Conservation (phyloP, 2,888 invertebrate genomes). For the Drepanosiphum platanoidis region DNA sequence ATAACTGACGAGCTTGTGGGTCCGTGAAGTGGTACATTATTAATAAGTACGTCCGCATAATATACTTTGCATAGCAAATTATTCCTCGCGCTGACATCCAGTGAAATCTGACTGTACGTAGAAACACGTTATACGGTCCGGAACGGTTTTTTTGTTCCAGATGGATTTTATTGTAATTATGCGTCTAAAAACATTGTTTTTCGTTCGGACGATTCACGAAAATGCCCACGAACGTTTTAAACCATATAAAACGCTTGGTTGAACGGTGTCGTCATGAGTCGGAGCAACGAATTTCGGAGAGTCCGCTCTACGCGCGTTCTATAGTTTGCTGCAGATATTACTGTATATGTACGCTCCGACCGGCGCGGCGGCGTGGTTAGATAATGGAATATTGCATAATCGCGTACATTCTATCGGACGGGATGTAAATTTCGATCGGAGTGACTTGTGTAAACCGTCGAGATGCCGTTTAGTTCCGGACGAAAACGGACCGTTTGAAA, state of each 20-base stretch:
- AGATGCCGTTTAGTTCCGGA: no score
- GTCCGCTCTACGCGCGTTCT: no score
- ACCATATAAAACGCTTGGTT: background rate
- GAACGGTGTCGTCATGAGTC: constrained; percentile 5
- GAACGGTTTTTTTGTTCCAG: background rate
- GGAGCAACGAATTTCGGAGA: background rate
- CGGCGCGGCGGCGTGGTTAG: no score
- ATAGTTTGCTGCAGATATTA: no score
- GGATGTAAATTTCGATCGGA: no score
- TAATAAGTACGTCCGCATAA: background rate
- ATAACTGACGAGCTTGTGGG: background rate
- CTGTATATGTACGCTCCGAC: no score
- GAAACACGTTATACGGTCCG: constrained; percentile 10
- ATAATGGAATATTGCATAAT: no score
- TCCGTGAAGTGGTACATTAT: background rate
- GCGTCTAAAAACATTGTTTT: constrained; percentile 2
- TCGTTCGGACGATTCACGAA: constrained; percentile 2
- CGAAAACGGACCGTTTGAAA: no score
- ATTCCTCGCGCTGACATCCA: constrained; percentile 3
- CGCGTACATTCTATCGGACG: no score
- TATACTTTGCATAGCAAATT: background rate
- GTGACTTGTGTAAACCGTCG: no score
- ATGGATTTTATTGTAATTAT: constrained; percentile 1
- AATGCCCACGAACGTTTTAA: background rate
- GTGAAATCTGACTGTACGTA: constrained; percentile 16